phyloP scores from a whole-genome alignment of 2,888 invertebrate genomes.

The Phymatocera aterrima region DNA sequence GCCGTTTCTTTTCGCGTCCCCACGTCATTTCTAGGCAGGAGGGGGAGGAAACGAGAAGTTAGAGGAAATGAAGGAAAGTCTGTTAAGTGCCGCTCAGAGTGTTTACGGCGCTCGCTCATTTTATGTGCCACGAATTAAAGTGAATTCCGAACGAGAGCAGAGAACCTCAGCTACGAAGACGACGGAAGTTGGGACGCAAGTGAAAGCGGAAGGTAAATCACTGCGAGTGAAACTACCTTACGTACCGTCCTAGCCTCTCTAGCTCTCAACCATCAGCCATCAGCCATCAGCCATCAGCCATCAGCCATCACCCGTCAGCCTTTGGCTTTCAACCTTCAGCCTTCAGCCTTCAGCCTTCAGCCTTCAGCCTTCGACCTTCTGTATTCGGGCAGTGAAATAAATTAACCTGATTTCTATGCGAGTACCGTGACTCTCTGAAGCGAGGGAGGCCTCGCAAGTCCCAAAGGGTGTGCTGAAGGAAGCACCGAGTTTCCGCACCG shows the following conservation, averaged over 20 bases:
- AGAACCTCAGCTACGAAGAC: neutral
- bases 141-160: slow-evolving; percentile 27
- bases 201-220: slow-evolving; percentile 42
- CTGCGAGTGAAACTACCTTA: slow-evolving; percentile 34
- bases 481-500: slow-evolving; percentile 22
- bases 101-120: slow-evolving; percentile 38
- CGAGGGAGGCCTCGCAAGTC: neutral
- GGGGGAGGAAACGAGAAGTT: slow-evolving; percentile 35
- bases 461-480: slow-evolving; percentile 26
- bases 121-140: slow-evolving; percentile 43
- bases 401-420: slow-evolving; percentile 47
- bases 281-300: slow-evolving; percentile 20
- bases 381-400: slow-evolving; percentile 41
- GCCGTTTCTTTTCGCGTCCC: slow-evolving; percentile 38
- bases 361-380: slow-evolving; percentile 30
- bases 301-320: slow-evolving; percentile 23
- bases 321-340: slow-evolving; percentile 10
- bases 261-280: slow-evolving; percentile 26
- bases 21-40: slow-evolving; percentile 14
- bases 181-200: slow-evolving; percentile 32
- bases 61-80: slow-evolving; percentile 44
- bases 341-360: slow-evolving; percentile 29
- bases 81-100: slow-evolving; percentile 45
- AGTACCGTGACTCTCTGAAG: slow-evolving; percentile 20
- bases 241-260: slow-evolving; percentile 24